Base-by-base conservation (phyloP, 2,113 vertebrate species). In the Oncorhynchus gorbuscha region DNA sequence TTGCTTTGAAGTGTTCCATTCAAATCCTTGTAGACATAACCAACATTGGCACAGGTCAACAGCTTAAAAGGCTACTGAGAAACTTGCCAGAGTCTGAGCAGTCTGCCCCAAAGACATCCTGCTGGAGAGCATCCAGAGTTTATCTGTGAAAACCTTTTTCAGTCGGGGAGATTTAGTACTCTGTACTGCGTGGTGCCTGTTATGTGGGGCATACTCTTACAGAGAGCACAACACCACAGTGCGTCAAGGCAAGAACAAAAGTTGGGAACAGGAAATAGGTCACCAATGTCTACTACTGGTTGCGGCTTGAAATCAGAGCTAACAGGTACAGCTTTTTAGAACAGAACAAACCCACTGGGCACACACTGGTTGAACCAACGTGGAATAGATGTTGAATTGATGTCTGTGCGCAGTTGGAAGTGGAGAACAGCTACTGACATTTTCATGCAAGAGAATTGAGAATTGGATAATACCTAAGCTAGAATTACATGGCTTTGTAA, bases 211-310 rank as follows among this genome's bases (percentile, higher is more conserved):
- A 86, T 65, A 72, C 74, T 71, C 73, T 71, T 48, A 72, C 65
- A 82, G 76, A 75, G 22, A 45, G 55, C 45, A 70, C 82, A 55
- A 55, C 51, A 18, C 67, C 72, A 80, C 59, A 78, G 71, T 72
- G 71, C 69, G 69, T 81, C 58, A 81, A 76, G 18, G 18, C 59
- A 79, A 80, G 79, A 83, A 84, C 39, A 79, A 80, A 83, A 81
- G 83, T 80, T 78, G 58, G 58, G 78, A 89, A 74, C 48, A 58
- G 64, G 49, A 86, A 89, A 75, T 80, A 73, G 80, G 83, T 88
- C 82, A 84, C 64, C 20, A 59, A 78, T 71, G 68, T 82, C 79
- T 81, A 61, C 51, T 77, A 61, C 51, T 74, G 72, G 59, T 28
- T 65, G 75, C 73, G 74, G 48, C 71, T 80, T 72, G 49, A 78